A percentile compares a stretch with the other conserved stretches of the same genome.
Evolutionary conservation across 2,797 vertebrate genomes (phyloP).

Genomic region (Aeoliscus strigatus): DNA sequence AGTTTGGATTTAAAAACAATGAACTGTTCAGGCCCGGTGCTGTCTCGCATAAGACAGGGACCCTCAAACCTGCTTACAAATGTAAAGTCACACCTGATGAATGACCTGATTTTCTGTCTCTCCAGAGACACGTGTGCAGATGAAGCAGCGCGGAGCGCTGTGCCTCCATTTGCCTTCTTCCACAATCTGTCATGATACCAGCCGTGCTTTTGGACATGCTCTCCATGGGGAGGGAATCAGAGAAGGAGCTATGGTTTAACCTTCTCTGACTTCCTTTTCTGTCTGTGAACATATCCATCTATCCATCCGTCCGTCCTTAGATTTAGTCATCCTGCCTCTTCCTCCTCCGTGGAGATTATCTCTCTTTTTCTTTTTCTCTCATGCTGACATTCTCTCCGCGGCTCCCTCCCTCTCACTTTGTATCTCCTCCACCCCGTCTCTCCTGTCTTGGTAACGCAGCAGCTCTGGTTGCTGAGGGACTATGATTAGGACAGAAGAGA

Average conservation of each 20-base stretch:
- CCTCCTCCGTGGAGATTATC: conserved; percentile 49
- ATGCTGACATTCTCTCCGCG: conserved; percentile 32
- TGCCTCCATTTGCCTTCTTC: conserved; percentile 52
- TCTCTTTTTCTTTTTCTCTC: conserved; percentile 36
- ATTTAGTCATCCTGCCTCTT: conserved; percentile 51
- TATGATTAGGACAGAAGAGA: conserved; percentile 73
- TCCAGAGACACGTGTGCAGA: conserved; percentile 61
- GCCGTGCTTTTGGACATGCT: conserved; percentile 60
- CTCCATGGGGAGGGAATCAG: conserved; percentile 56
- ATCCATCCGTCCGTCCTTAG: conserved; percentile 46
- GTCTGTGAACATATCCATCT: conserved; percentile 41
- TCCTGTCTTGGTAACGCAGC: conserved; percentile 50
- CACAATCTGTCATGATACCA: conserved; percentile 68
- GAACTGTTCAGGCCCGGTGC: too few species aligned
- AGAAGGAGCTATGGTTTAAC: conserved; percentile 59
- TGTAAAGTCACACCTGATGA: conserved; percentile 62
- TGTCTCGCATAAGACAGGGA: too few species aligned
- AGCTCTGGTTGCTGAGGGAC: conserved; percentile 61
- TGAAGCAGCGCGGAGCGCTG: conserved; percentile 56
- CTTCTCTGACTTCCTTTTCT: conserved; percentile 41
- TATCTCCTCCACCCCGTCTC: conserved; percentile 5
- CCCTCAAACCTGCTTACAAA: conserved; percentile 41
- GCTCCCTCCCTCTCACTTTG: conserved; percentile 22
- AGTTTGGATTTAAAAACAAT: too few species aligned
- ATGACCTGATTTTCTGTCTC: conserved; percentile 66